Evolutionary conservation across 1,140 invertebrate species (phyloP).

Genomic region (Zeugodacus cucurbitae): DNA sequence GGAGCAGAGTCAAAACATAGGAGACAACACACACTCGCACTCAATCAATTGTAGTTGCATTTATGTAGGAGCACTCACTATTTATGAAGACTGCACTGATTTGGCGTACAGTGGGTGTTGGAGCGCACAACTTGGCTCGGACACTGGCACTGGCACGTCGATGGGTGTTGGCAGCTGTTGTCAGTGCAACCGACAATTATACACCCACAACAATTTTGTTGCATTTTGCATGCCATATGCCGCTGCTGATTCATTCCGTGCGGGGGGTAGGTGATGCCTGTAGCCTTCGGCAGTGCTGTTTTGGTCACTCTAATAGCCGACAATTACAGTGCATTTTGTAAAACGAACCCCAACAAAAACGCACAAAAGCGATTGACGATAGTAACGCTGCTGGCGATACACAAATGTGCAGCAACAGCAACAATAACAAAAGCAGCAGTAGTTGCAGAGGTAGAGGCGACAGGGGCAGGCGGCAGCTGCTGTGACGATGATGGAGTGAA

Average conservation of each 20-base stretch:
- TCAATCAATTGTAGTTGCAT: not conserved
- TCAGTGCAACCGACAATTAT: conserved; percentile 35
- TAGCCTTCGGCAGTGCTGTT: conserved; percentile 28
- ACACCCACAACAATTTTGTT: conserved; percentile 26
- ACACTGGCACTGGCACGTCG: no score
- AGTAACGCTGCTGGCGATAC: conserved; percentile 28
- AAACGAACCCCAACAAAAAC: conserved; percentile 32
- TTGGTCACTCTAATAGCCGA: conserved; percentile 35
- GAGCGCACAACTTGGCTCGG: not conserved
- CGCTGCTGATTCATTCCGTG: not conserved
- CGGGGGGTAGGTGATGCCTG: not conserved
- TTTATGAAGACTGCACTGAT: not conserved
- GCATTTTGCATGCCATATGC: conserved; percentile 21
- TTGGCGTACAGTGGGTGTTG: not conserved
- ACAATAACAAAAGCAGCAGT: not conserved
- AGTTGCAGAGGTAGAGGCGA: not conserved
- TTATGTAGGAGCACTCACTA: not conserved
- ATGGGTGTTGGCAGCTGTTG: not conserved
- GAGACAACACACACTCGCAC: not conserved
- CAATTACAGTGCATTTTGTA: conserved; percentile 37
- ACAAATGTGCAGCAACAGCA: conserved; percentile 5
- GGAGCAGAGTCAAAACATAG: not conserved
- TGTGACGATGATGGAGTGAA: conserved; percentile 32
- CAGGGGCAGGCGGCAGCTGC: not conserved
- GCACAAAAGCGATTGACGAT: conserved; percentile 36